phyloP scores from a whole-genome alignment of 2,113 vertebrate species.

The Crotophaga sulcirostris region DNA sequence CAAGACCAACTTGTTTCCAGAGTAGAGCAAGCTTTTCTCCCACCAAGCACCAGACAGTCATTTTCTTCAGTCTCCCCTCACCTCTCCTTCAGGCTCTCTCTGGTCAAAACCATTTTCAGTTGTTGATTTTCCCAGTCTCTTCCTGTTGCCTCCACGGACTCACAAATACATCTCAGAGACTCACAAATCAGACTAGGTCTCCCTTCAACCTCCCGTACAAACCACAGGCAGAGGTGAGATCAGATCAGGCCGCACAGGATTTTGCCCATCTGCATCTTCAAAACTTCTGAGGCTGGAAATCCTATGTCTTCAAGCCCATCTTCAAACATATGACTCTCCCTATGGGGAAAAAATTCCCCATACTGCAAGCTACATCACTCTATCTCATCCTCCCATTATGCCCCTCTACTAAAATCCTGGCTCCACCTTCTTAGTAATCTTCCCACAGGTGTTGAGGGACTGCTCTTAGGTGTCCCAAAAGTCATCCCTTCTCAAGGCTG shows the following conservation, averaged over 20 bases:
- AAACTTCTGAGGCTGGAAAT: neutral
- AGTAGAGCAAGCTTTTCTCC: neutral
- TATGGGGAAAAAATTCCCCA: neutral
- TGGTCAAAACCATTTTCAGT: neutral
- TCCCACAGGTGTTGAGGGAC: rapidly evolving
- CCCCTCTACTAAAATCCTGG: neutral
- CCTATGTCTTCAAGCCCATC: neutral
- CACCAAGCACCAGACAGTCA: neutral
- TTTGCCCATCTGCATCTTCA: neutral
- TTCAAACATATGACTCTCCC: neutral
- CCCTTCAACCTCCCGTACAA: neutral
- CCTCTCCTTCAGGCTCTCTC: neutral
- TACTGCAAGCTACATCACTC: too few relatives aligned
- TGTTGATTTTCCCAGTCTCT: neutral
- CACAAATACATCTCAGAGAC: neutral
- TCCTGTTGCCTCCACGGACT: rapidly evolving
- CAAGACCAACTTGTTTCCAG: neutral
- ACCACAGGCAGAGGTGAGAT: neutral
- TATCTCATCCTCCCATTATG: too few relatives aligned
- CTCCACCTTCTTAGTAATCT: neutral
- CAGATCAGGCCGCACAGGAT: neutral
- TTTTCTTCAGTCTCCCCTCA: neutral
- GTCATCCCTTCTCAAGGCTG: neutral
- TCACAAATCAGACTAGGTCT: neutral
- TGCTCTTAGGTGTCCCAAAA: neutral